Base-by-base conservation (phyloP, 1,140 invertebrate genomes). In the Thalassaphorura encarpata region DNA sequence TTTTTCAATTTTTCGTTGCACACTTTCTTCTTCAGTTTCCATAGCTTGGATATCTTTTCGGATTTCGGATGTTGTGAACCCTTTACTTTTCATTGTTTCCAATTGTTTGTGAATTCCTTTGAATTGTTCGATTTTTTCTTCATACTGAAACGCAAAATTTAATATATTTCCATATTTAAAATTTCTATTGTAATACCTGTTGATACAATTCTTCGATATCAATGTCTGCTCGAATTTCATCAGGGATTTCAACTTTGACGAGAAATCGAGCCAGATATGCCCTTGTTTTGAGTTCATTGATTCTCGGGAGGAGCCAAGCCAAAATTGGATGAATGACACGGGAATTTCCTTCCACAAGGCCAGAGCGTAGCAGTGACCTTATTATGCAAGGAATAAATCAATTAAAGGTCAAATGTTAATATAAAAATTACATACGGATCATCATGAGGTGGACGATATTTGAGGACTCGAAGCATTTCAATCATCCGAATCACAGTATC, bases 21-120 rank as follows among this genome's bases (percentile, higher is more conserved):
- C 73, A 64, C 85, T 82, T 67, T 90, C 85, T 69, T 83, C 84
- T 69, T 92, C 88, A 27, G 85, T 81, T 63, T 89, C 85, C 86
- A 92, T 90, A 33, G 86, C 80, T 66, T 80, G 78, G 11, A 89
- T 81, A 67, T 90, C 87, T 62, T 81, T 81, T 39, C 82, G 78
- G 33, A 85, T 75, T 70, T 85, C 83, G 5, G 66, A 58, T 3
- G 76, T 78, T 23, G 75, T 78, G 64, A 75, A 76, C 0, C 77
- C 74, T 62, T 75, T 78, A 57, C 75, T 78, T 63, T 81, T 81
- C 51, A 84, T 71, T 21, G 77, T 69, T 61, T 85, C 80, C 48
- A 79, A 78, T 67, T 83, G 78, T 66, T 84, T 88, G 67, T 92
- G 88, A 1, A 81, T 72, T 3, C 79, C 76, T 72, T 89, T 90